phyloP scores from a whole-genome alignment of 2,113 vertebrate genomes.

The Garra rufa region DNA sequence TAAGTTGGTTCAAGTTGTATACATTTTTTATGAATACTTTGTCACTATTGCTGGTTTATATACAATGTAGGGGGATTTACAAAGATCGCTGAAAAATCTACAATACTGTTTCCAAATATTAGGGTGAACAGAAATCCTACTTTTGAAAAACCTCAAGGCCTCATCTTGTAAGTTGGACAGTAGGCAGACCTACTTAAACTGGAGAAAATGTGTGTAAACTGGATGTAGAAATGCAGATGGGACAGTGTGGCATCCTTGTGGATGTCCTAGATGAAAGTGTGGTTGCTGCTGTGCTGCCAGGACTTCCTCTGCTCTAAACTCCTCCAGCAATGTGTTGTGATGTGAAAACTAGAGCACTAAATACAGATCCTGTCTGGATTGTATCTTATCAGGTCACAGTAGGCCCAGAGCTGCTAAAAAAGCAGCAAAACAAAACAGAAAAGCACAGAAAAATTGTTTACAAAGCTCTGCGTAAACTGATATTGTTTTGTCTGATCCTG shows the following conservation, averaged over 20 bases:
- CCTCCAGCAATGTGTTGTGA: slow-evolving; percentile 29
- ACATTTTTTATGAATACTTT: background rate
- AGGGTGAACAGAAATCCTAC: background rate
- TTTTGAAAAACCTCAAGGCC: background rate
- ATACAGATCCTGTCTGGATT: slow-evolving; percentile 33
- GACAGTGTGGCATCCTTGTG: background rate
- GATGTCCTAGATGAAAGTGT: slow-evolving; percentile 25
- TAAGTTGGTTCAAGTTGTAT: too few species aligned
- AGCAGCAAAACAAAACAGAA: background rate
- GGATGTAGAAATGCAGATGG: slow-evolving; percentile 24
- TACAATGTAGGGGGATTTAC: background rate
- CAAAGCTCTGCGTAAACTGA: slow-evolving; percentile 55
- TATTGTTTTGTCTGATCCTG: slow-evolving; percentile 51
- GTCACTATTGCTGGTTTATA: background rate
- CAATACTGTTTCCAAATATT: background rate
- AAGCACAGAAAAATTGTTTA: slow-evolving; percentile 62
- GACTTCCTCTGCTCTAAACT: background rate
- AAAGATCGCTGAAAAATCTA: background rate
- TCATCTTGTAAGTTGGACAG: background rate
- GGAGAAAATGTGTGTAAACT: background rate
- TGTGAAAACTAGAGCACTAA: slow-evolving; percentile 29
- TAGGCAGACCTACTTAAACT: slow-evolving; percentile 15
- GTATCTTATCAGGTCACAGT: slow-evolving; percentile 57
- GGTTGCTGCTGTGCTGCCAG: slow-evolving; percentile 13
- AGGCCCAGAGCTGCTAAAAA: slow-evolving; percentile 41